phyloP scores from a whole-genome alignment of 1,140 invertebrate genomes.

The Drosophila paulistorum region DNA sequence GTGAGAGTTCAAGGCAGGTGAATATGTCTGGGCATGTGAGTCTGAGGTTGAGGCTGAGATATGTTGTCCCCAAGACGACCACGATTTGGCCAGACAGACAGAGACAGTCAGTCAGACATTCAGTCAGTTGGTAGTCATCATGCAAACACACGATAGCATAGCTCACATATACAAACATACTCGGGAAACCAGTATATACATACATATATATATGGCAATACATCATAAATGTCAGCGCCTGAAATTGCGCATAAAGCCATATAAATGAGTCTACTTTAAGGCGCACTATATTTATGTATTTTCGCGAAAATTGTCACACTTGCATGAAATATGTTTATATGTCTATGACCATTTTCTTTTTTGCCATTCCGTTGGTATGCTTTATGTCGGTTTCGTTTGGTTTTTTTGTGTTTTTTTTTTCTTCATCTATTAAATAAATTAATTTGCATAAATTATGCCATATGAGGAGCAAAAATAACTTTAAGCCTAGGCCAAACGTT shows the following conservation, averaged over 20 bases:
- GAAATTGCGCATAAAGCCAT: slow-evolving; percentile 81
- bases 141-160: slow-evolving; percentile 23
- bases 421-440: slow-evolving; percentile 60
- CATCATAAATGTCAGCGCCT: slow-evolving; percentile 79
- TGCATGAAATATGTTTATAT: slow-evolving; percentile 60
- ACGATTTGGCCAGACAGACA: slow-evolving; percentile 18
- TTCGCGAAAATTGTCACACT: slow-evolving; percentile 71
- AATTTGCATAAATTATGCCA: slow-evolving; percentile 81
- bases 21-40: slow-evolving; percentile 35
- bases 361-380: slow-evolving; percentile 25
- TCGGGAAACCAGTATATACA: neutral
- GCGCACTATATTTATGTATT: slow-evolving; percentile 76
- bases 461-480: slow-evolving; percentile 51
- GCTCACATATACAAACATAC: neutral
- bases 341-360: slow-evolving; percentile 21
- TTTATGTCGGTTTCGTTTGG: slow-evolving; percentile 3
- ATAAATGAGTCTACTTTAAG: slow-evolving; percentile 80
- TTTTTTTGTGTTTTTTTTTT: neutral
- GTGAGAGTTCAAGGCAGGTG: slow-evolving; percentile 29
- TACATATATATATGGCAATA: slow-evolving; percentile 47
- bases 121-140: slow-evolving; percentile 61
- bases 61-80: slow-evolving; percentile 20
- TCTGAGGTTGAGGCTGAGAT: slow-evolving; percentile 25
- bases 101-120: slow-evolving; percentile 42
- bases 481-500: slow-evolving; percentile 61